phyloP scores from a whole-genome alignment of 2,888 invertebrate species.

The Rhingia rostrata region DNA sequence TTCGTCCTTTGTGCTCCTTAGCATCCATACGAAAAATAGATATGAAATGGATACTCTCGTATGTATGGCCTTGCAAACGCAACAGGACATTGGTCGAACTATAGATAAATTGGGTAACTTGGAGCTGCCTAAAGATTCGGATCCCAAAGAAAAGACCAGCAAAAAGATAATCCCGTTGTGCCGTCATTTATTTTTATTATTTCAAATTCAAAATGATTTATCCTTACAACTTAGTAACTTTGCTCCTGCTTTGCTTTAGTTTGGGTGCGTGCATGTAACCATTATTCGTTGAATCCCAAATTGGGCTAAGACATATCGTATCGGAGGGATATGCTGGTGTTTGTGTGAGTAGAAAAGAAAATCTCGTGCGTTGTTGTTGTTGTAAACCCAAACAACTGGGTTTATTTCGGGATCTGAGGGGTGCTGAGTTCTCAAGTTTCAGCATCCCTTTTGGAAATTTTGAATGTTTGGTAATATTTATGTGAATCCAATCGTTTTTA shows the following conservation, averaged over 20 bases:
- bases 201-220: slow-evolving; percentile 61
- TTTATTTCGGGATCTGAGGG: background rate
- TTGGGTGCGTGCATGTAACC: background rate
- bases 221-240: slow-evolving; percentile 48
- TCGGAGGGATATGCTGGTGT: slow-evolving; percentile 6
- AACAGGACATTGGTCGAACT: slow-evolving; percentile 49
- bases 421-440: slow-evolving; percentile 11
- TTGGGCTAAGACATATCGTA: slow-evolving; percentile 31
- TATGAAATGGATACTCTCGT: background rate
- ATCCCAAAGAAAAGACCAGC: slow-evolving; percentile 12
- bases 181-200: slow-evolving; percentile 61
- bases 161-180: slow-evolving; percentile 46
- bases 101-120: background rate
- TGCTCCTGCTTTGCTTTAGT: slow-evolving; percentile 6
- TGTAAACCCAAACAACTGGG: no score
- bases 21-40: background rate
- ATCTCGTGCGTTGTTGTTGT: slow-evolving; percentile 2
- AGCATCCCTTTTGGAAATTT: slow-evolving; percentile 28
- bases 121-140: background rate
- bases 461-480: slow-evolving; percentile 27
- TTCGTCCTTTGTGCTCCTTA: slow-evolving; percentile 51
- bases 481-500: slow-evolving; percentile 19
- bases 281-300: background rate
- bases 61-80: slow-evolving; percentile 20
- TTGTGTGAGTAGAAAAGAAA: background rate